phyloP scores from a whole-genome alignment of 2,888 invertebrate genomes.

The Aplocera efformata region DNA sequence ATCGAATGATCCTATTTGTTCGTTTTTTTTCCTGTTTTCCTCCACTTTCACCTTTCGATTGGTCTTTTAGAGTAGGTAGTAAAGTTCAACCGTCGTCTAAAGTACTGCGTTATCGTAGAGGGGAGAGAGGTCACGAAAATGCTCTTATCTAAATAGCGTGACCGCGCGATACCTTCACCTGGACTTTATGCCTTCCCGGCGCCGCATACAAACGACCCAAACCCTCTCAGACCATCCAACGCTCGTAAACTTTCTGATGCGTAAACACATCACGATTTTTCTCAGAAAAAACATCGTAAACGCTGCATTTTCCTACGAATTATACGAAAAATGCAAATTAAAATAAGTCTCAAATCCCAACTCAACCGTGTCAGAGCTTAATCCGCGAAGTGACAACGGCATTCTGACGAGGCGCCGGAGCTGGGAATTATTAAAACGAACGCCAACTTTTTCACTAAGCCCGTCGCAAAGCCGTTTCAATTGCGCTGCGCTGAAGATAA shows the following conservation, averaged over 20 bases:
- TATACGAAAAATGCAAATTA: conserved; percentile 74
- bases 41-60: conserved; percentile 22
- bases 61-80: conserved; percentile 16
- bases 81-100: conserved; percentile 38
- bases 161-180: conserved; percentile 73
- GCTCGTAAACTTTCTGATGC: conserved; percentile 56
- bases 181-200: conserved; percentile 70
- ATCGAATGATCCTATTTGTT: conserved; percentile 73
- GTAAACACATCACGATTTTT: conserved; percentile 47
- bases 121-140: conserved; percentile 61
- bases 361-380: conserved; percentile 79
- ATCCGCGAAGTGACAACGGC: conserved; percentile 81
- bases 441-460: conserved; percentile 81
- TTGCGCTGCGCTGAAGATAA: conserved; percentile 81
- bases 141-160: conserved; percentile 76
- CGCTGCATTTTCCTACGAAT: conserved; percentile 55
- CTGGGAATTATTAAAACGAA: conserved; percentile 81
- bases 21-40: conserved; percentile 51
- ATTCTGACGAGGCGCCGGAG: conserved; percentile 81
- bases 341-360: conserved; percentile 78
- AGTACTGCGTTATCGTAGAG: conserved; percentile 54
- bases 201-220: conserved; percentile 69
- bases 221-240: conserved; percentile 52
- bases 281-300: conserved; percentile 39
- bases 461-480: conserved; percentile 80